Conservation (phyloP, 1,140 invertebrate species). For the Paralvinella palmiformis region DNA sequence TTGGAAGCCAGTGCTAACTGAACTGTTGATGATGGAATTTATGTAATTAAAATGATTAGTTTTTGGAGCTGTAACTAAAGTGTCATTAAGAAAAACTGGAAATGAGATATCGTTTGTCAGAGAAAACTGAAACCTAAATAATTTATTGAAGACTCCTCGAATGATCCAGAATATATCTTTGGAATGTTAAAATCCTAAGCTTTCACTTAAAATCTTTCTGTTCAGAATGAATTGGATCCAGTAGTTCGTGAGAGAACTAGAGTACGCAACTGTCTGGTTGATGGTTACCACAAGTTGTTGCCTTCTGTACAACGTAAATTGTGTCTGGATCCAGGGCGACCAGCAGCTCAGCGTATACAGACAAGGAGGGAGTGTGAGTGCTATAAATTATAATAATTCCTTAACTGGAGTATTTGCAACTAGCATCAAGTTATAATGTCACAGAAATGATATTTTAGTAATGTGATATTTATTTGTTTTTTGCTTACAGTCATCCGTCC, state of each 20-base stretch:
- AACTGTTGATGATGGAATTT: too few species aligned
- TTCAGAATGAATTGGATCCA: not conserved
- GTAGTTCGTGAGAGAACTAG: not conserved
- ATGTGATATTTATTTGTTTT: constrained; percentile 13
- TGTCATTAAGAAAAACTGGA: too few species aligned
- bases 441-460: not conserved
- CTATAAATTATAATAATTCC: not conserved
- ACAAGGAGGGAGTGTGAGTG: constrained; percentile 31
- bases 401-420: constrained; percentile 19
- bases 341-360: not conserved
- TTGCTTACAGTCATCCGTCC: constrained; percentile 32
- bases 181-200: not conserved
- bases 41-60: too few species aligned
- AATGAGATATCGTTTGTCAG: too few species aligned
- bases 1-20: too few species aligned
- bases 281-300: constrained; percentile 40
- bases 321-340: constrained; percentile 24
- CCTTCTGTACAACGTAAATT: constrained; percentile 38
- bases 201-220: not conserved
- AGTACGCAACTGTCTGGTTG: constrained; percentile 32
- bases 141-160: too few species aligned
- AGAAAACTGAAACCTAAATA: too few species aligned
- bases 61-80: too few species aligned
- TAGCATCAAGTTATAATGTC: constrained; percentile 11
- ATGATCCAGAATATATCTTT: too few species aligned